A percentile compares a stretch with the other conserved stretches of the same genome.
Conservation (phyloP, 2,888 invertebrate species). For the Lymantria monacha region DNA sequence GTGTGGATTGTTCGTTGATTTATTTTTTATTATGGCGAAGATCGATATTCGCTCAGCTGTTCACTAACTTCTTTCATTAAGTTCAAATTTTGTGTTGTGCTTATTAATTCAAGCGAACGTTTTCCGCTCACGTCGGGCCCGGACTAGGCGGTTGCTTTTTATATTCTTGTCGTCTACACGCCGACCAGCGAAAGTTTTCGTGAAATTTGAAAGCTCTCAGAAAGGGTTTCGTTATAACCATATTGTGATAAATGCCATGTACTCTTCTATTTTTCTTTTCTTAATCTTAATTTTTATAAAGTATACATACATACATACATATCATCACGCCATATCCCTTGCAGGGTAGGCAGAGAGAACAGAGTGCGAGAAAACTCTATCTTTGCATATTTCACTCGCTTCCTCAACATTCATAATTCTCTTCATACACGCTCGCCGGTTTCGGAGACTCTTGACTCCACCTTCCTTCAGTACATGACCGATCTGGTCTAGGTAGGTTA, state of each 20-base stretch:
- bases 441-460: too few species aligned
- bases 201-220: constrained; percentile 31
- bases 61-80: constrained; percentile 81
- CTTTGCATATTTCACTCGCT: too few species aligned
- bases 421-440: too few species aligned
- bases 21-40: constrained; percentile 52
- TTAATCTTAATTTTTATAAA: not conserved
- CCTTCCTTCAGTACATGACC: too few species aligned
- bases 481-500: too few species aligned
- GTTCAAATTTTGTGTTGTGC: constrained; percentile 83
- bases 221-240: constrained; percentile 38
- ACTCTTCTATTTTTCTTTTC: constrained; percentile 31
- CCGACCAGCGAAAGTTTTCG: constrained; percentile 40
- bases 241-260: constrained; percentile 45
- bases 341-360: too few species aligned
- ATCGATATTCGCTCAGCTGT: constrained; percentile 77
- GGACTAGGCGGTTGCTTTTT: constrained; percentile 61
- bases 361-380: too few species aligned
- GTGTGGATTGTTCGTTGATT: constrained; percentile 34
- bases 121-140: constrained; percentile 57
- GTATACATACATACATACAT: too few species aligned
- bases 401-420: too few species aligned
- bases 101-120: constrained; percentile 79
- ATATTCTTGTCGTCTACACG: constrained; percentile 57
- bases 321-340: too few species aligned